Conservation (phyloP, 2,113 vertebrate species). For the Pseudorhombus dupliciocellatus region DNA sequence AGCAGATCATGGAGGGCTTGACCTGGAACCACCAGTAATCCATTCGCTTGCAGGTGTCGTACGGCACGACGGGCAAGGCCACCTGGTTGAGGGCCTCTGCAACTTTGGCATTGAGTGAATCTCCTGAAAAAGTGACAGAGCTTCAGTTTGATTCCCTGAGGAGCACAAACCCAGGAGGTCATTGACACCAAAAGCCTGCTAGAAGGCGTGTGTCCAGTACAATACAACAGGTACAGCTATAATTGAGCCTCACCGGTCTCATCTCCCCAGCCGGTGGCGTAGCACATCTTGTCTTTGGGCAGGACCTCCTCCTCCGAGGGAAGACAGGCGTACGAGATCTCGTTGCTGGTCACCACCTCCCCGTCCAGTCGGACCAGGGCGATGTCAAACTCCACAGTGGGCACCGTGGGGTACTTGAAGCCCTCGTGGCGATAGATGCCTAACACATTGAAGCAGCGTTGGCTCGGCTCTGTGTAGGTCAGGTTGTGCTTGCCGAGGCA, state of each 20-base stretch:
- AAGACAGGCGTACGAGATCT: slow-evolving; percentile 78
- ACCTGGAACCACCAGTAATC: slow-evolving; percentile 86
- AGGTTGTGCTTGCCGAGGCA: slow-evolving; percentile 84
- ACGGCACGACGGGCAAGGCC: slow-evolving; percentile 78
- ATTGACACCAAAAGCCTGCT: slow-evolving; percentile 48
- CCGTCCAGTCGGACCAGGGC: slow-evolving; percentile 77
- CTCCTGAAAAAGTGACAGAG: slow-evolving; percentile 54
- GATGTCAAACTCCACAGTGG: slow-evolving; percentile 82
- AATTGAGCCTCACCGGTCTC: slow-evolving; percentile 70
- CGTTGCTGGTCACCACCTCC: slow-evolving; percentile 60
- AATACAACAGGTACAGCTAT: background rate
- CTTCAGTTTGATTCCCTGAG: too few relatives aligned
- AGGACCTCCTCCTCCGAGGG: slow-evolving; percentile 77
- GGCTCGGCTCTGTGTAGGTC: slow-evolving; percentile 70
- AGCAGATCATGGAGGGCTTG: slow-evolving; percentile 84
- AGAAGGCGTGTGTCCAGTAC: slow-evolving; percentile 55
- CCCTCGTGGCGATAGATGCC: slow-evolving; percentile 79
- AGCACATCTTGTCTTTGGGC: slow-evolving; percentile 75
- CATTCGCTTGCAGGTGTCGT: slow-evolving; percentile 78
- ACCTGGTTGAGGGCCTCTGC: slow-evolving; percentile 81
- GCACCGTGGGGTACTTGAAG: slow-evolving; percentile 81
- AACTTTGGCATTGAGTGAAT: slow-evolving; percentile 73
- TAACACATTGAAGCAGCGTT: slow-evolving; percentile 71
- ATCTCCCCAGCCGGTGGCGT: slow-evolving; percentile 83
- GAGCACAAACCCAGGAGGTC: background rate